Base-by-base conservation (phyloP, 2,113 vertebrate genomes). In the Oryzias javanicus region DNA sequence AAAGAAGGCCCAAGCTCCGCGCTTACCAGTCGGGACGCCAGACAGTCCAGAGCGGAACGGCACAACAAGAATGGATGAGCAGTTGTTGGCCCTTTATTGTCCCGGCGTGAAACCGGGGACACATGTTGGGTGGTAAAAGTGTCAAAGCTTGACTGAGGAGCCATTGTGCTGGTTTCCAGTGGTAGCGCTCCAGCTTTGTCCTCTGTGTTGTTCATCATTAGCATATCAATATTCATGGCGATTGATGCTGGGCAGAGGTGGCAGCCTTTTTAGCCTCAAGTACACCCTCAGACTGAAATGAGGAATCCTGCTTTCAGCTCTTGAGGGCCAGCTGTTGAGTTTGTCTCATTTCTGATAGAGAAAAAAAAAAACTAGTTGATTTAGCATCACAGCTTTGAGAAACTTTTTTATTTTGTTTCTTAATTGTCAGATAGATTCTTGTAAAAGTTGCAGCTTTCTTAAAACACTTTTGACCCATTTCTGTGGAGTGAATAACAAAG, bases 101-200 rank as follows among this genome's bases (percentile, higher is more conserved):
- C 69, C 67, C 74, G 67, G 47, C 15, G 55, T 81, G 74, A 85
- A 88, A 83, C 74, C 47, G 19, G 81, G 76, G 90, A 91, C 92
- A 93, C 91, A 92, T 93, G 92, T 90, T 87, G 84, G 83, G 89
- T 85, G 79, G 87, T 92, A 93, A 92, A 92, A 89, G 81, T 91
- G 92, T 92, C 92, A 86, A 45, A 49, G 68, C 61, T 60, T 70
- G 64, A 86, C 83, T 89, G 90, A 89, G 80, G 79, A 67, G 66
- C 83, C 71, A 88, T 93, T 93, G 91, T 92, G 29, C 18, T 15
- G 49, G 67, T 71, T 75, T 77, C 72, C 86, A 82, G 84, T 78
- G 67, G 66, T 68, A 67, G 70, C 73, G 59, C 58, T 56, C 19
- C 17, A 64, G 54, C 88, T 87, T 93, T 93, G 92, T 93, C 67